A percentile compares a stretch with the other conserved stretches of the same genome.
Conservation (phyloP, 30 jellyfish, hydroid and myxozoan genomes). For the Chrysaora quinquecirrha region DNA sequence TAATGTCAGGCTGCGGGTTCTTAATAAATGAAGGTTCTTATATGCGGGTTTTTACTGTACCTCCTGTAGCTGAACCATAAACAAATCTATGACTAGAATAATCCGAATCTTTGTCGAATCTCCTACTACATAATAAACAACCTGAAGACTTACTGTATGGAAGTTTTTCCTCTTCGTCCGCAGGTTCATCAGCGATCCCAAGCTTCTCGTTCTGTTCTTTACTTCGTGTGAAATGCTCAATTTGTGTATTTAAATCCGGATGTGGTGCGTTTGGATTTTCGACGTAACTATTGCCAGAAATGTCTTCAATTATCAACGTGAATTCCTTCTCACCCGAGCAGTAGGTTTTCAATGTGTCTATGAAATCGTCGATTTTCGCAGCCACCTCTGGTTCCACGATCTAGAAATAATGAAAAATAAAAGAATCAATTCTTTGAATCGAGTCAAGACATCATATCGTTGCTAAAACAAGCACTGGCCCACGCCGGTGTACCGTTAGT, state of each 20-base stretch:
- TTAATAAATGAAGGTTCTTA: too few relatives aligned
- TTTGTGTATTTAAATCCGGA: slow-evolving; percentile 50
- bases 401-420: too few relatives aligned
- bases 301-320: slow-evolving; percentile 84
- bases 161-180: background rate
- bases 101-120: too few relatives aligned
- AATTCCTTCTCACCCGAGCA: slow-evolving; percentile 72
- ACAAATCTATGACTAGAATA: background rate
- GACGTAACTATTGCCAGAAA: slow-evolving; percentile 88
- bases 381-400: slow-evolving; percentile 74
- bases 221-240: slow-evolving; percentile 58
- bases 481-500: too few relatives aligned
- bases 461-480: too few relatives aligned
- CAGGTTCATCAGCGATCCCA: slow-evolving; percentile 48
- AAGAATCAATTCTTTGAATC: too few relatives aligned
- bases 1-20: too few relatives aligned
- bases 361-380: slow-evolving; percentile 66
- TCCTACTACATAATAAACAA: too few relatives aligned
- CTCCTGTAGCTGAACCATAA: too few relatives aligned
- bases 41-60: too few relatives aligned
- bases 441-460: too few relatives aligned
- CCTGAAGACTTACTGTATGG: slow-evolving; percentile 10
- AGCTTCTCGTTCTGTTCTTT: slow-evolving; percentile 72
- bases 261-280: slow-evolving; percentile 86
- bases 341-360: slow-evolving; percentile 52